Conservation (phyloP, 2,888 invertebrate species). For the Cryptocephalus primarius region DNA sequence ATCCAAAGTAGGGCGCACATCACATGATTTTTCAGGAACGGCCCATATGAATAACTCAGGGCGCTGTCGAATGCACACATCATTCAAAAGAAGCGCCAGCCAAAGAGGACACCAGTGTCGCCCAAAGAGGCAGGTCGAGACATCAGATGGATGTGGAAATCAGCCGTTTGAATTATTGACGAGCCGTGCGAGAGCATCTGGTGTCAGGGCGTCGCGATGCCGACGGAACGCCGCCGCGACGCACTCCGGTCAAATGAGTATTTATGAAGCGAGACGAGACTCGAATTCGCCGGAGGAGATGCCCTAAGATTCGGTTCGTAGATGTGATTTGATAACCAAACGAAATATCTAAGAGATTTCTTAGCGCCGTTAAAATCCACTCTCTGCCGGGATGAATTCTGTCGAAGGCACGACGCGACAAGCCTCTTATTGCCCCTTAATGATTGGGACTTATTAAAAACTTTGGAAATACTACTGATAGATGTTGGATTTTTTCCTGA, state of each 20-base stretch:
- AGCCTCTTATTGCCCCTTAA: too few species aligned
- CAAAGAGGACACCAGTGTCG: slow-evolving; percentile 8
- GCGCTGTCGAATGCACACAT: too few species aligned
- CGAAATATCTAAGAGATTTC: neutral
- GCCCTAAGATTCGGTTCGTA: too few species aligned
- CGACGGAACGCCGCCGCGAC: slow-evolving; percentile 14
- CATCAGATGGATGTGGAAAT: slow-evolving; percentile 26
- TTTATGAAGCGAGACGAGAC: slow-evolving; percentile 25
- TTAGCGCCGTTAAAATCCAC: neutral
- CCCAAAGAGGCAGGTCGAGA: slow-evolving; percentile 14
- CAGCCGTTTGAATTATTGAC: slow-evolving; percentile 26
- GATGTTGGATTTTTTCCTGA: too few species aligned
- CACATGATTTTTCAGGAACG: too few species aligned
- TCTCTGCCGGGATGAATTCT: neutral
- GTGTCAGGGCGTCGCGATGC: slow-evolving; percentile 19
- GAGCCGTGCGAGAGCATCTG: slow-evolving; percentile 24
- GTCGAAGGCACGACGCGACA: neutral
- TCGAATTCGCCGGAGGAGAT: slow-evolving; percentile 16
- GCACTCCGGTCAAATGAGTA: slow-evolving; percentile 23
- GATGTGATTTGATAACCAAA: too few species aligned
- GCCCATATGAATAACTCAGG: too few species aligned
- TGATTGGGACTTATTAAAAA: too few species aligned
- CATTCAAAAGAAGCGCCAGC: too few species aligned
- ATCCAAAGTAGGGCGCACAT: too few species aligned
- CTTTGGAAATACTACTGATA: too few species aligned